Evolutionary conservation across 1,140 invertebrate species (phyloP).

Genomic region (Solenopsis fugax): DNA sequence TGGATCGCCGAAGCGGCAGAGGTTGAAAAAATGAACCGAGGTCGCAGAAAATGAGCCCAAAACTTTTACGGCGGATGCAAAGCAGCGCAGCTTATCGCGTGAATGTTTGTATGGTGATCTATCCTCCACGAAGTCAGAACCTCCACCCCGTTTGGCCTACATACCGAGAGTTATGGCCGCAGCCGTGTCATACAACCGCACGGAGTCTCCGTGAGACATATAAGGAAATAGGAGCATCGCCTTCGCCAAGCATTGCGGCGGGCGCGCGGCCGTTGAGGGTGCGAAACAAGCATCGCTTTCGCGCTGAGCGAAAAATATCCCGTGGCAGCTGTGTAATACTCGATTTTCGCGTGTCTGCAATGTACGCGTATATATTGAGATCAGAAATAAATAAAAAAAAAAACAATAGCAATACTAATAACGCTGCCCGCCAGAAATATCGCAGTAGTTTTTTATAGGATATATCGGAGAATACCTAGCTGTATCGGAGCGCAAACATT

Average conservation of each 20-base stretch:
- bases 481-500: slow-evolving; percentile 4
- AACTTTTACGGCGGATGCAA: slow-evolving; percentile 75
- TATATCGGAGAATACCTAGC: slow-evolving; percentile 2
- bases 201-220: slow-evolving; percentile 66
- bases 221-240: slow-evolving; percentile 75
- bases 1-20: slow-evolving; percentile 37
- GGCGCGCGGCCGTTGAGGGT: slow-evolving; percentile 36
- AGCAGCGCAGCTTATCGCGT: slow-evolving; percentile 72
- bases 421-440: slow-evolving; percentile 15
- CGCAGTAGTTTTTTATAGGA: slow-evolving; percentile 32
- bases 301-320: slow-evolving; percentile 28
- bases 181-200: slow-evolving; percentile 75
- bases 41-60: slow-evolving; percentile 72
- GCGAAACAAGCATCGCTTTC: slow-evolving; percentile 55
- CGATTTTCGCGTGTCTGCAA: slow-evolving; percentile 40
- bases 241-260: slow-evolving; percentile 51
- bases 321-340: slow-evolving; percentile 37
- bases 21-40: slow-evolving; percentile 54
- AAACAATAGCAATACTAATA: slow-evolving; percentile 26
- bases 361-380: slow-evolving; percentile 36
- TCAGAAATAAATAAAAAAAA: slow-evolving; percentile 35
- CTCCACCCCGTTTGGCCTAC: slow-evolving; percentile 74
- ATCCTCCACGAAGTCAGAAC: slow-evolving; percentile 75
- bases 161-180: slow-evolving; percentile 75
- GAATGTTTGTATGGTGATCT: slow-evolving; percentile 75